These are phyloP conservation scores for Xerus rutilus DNA, from an alignment of 2,797 vertebrate genomes.

Conservation along the genomic window DNA sequence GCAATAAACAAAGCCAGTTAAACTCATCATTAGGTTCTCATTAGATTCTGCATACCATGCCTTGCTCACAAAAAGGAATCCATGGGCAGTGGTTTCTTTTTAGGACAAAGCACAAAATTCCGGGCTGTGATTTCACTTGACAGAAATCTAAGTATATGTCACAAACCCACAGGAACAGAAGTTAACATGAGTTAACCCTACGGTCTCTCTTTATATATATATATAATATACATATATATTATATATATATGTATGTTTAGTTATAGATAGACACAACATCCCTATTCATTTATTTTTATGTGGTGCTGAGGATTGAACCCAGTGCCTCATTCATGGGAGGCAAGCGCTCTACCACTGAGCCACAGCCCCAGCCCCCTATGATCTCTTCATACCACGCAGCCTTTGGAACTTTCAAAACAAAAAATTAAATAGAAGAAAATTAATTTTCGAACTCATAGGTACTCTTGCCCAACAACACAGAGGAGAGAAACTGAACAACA, in stretches of 20 bases:
- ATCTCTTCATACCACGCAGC: background rate
- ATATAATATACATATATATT: too few species aligned
- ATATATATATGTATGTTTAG: too few species aligned
- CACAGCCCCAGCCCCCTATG: too few species aligned
- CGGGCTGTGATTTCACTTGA: background rate
- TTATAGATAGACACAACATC: too few species aligned
- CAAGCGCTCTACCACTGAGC: too few species aligned
- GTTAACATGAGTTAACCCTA: background rate
- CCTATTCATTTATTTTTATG: too few species aligned
- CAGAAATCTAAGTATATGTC: background rate
- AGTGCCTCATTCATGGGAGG: too few species aligned
- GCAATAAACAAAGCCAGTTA: background rate
- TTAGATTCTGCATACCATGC: background rate
- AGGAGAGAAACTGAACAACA: slow-evolving; percentile 19
- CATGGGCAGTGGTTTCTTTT: background rate
- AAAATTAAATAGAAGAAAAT: background rate
- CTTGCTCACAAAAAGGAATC: background rate
- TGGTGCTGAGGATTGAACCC: too few species aligned
- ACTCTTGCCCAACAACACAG: background rate
- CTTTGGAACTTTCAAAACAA: background rate
- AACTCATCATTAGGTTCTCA: background rate
- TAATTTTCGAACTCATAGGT: slow-evolving; percentile 23
- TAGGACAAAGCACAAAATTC: background rate
- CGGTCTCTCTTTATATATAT: background rate
- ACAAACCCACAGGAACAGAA: background rate